Conservation (phyloP, 2,888 invertebrate species). For the Drosophila tripunctata region DNA sequence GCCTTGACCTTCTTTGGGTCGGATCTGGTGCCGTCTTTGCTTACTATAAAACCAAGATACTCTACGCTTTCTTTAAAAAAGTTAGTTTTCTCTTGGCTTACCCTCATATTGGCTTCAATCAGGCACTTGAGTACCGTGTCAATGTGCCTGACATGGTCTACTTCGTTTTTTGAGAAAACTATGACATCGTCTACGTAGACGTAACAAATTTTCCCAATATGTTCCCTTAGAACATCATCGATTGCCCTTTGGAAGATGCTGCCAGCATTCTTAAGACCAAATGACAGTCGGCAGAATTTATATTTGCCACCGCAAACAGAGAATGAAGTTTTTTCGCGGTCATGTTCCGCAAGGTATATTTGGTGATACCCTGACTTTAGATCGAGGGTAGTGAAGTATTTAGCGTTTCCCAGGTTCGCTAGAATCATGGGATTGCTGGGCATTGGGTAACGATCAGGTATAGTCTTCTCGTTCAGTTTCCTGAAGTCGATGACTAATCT, state of each 20-base stretch:
- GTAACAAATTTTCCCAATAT: slow-evolving; percentile 6
- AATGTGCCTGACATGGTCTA: slow-evolving; percentile 7
- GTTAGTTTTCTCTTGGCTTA: slow-evolving; percentile 9
- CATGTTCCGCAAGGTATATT: neutral
- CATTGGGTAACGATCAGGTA: slow-evolving; percentile 6
- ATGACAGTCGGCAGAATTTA: neutral
- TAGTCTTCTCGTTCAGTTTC: slow-evolving; percentile 3
- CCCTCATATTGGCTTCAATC: slow-evolving; percentile 6
- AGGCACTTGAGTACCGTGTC: slow-evolving; percentile 7
- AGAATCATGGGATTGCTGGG: slow-evolving; percentile 1
- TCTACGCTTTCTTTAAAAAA: slow-evolving; percentile 15
- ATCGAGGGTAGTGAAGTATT: too few species aligned
- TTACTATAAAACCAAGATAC: slow-evolving; percentile 8
- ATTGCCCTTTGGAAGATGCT: too few species aligned
- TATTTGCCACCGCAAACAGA: neutral
- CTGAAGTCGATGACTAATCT: slow-evolving; percentile 4
- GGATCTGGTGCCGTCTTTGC: neutral
- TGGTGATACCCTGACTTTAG: neutral
- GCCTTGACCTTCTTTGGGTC: slow-evolving; percentile 5
- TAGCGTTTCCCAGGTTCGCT: neutral
- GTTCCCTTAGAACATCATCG: slow-evolving; percentile 1
- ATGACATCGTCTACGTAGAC: slow-evolving; percentile 15
- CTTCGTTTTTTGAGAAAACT: slow-evolving; percentile 5
- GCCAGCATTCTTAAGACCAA: slow-evolving; percentile 1
- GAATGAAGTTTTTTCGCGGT: neutral